Percentiles rank a stretch among this genome's conserved stretches.
phyloP scores from a whole-genome alignment of 1,140 invertebrate species.

The Polypedilum pembai region DNA sequence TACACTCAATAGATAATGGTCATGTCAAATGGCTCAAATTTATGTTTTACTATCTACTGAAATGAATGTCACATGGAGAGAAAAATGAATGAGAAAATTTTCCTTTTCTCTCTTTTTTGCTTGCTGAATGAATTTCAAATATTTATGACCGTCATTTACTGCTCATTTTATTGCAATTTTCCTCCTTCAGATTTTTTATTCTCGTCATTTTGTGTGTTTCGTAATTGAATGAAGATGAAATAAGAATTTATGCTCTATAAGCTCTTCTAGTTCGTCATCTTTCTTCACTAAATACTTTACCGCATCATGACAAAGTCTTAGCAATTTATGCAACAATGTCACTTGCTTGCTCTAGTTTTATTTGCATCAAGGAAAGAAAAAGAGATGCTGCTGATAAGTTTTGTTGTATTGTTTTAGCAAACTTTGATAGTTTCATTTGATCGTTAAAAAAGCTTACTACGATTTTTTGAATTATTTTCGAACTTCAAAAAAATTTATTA shows the following conservation, averaged over 20 bases:
- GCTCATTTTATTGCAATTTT: constrained; percentile 7
- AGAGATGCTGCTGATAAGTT: no score
- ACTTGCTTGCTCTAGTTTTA: no score
- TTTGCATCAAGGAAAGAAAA: no score
- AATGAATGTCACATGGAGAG: background rate
- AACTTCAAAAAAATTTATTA: no score
- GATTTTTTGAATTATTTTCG: no score
- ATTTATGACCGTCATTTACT: constrained; percentile 18
- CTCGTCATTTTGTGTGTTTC: background rate
- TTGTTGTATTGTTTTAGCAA: no score
- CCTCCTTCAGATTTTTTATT: background rate
- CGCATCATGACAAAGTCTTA: no score
- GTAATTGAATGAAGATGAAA: background rate
- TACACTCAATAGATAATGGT: constrained; percentile 9
- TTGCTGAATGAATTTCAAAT: background rate
- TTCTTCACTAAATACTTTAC: background rate
- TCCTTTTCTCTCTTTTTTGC: background rate
- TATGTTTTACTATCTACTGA: background rate
- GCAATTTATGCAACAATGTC: no score
- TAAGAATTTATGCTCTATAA: background rate
- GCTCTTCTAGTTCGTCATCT: background rate
- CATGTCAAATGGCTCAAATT: background rate
- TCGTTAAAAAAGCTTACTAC: no score
- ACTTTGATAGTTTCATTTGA: no score
- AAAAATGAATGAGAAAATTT: background rate